These are phyloP conservation scores for Numenius phaeopus DNA, from an alignment of 2,797 vertebrate genomes.

Conservation along the genomic window DNA sequence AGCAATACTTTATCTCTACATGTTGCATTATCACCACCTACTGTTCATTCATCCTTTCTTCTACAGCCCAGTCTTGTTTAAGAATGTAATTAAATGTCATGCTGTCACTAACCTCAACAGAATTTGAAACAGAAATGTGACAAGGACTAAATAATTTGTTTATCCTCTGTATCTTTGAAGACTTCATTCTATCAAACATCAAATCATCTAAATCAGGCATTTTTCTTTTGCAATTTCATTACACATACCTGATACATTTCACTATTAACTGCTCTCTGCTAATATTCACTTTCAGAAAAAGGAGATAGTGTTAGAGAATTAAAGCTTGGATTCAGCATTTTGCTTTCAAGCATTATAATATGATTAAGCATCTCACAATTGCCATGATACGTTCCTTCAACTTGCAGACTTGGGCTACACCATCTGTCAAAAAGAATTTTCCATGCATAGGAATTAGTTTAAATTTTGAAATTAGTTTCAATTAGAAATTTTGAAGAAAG, in stretches of 20 bases:
- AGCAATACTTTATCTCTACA: neutral
- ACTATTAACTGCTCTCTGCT: neutral
- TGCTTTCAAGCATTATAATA: neutral
- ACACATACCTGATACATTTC: neutral
- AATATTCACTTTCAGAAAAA: neutral
- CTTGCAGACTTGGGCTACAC: neutral
- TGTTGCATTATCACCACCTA: conserved; percentile 75
- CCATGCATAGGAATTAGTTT: neutral
- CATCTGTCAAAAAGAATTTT: neutral
- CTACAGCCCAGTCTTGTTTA: neutral
- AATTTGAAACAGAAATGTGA: neutral
- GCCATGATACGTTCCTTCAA: neutral
- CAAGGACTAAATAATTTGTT: neutral
- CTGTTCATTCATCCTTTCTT: conserved; percentile 35
- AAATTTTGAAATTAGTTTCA: neutral
- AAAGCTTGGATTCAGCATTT: neutral
- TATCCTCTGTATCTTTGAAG: neutral
- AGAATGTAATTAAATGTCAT: neutral
- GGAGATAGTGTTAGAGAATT: neutral
- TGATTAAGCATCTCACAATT: neutral
- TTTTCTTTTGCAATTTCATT: neutral
- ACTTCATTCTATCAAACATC: neutral
- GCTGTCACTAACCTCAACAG: neutral
- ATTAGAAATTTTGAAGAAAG: neutral
- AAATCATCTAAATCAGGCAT: neutral